phyloP scores from a whole-genome alignment of 2,888 invertebrate species.

The Tenthredo livida region DNA sequence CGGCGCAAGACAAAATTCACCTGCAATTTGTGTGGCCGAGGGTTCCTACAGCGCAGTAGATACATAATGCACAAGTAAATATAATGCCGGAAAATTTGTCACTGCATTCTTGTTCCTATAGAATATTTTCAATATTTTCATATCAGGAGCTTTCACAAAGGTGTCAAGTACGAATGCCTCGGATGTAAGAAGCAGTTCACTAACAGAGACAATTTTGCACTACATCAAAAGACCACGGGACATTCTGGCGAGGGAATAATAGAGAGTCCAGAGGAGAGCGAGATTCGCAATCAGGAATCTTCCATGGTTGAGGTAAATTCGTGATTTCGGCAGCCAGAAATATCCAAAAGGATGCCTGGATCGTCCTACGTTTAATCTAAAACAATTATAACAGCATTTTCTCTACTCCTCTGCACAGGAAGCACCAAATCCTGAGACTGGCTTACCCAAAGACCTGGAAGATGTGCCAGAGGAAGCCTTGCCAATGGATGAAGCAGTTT shows the following conservation, averaged over 20 bases:
- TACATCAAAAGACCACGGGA: slow-evolving; percentile 81
- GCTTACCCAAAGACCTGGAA: neutral
- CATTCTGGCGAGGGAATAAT: slow-evolving; percentile 81
- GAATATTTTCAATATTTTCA: slow-evolving; percentile 27
- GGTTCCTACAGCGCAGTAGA: slow-evolving; percentile 79
- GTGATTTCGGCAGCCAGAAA: neutral
- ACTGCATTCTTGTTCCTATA: neutral
- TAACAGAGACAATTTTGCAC: slow-evolving; percentile 79
- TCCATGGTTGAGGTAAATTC: neutral
- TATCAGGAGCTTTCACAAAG: slow-evolving; percentile 80
- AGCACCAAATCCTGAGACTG: neutral
- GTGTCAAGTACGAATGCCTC: slow-evolving; percentile 82
- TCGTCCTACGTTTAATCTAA: neutral
- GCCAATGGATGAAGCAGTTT: slow-evolving; percentile 14
- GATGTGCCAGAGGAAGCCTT: neutral
- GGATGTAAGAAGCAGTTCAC: slow-evolving; percentile 79
- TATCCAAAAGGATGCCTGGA: neutral
- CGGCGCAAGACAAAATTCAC: slow-evolving; percentile 76
- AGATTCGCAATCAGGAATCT: slow-evolving; percentile 49
- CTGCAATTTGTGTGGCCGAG: slow-evolving; percentile 80
- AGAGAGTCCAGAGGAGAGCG: slow-evolving; percentile 73
- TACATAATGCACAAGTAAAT: slow-evolving; percentile 77
- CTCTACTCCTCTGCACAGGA: neutral
- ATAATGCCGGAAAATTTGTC: neutral
- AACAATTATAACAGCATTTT: neutral